A percentile compares a stretch with the other conserved stretches of the same genome.
These are phyloP conservation scores for Sesamia inferens DNA, from an alignment of 2,888 invertebrate genomes.

Conservation along the genomic window DNA sequence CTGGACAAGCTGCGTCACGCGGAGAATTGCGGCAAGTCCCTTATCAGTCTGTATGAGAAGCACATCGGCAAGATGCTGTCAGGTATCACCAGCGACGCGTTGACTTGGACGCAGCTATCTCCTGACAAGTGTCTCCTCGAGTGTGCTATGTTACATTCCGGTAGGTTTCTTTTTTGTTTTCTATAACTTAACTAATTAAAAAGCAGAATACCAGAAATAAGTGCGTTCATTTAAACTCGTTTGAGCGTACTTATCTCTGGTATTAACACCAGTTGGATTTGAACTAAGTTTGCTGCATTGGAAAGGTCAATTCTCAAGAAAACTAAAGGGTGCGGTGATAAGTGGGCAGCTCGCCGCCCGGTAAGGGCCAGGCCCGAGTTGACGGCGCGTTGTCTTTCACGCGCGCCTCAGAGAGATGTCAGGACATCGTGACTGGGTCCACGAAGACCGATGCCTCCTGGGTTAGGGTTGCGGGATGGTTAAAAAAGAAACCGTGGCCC, in stretches of 20 bases:
- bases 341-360: too few species aligned
- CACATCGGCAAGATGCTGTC: conserved; percentile 88
- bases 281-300: neutral
- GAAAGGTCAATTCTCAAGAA: neutral
- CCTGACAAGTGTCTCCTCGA: conserved; percentile 93
- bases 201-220: too few species aligned
- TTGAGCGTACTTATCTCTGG: neutral
- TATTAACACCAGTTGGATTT: neutral
- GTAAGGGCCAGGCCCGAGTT: too few species aligned
- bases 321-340: too few species aligned
- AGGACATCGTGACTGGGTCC: too few species aligned
- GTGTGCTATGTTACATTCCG: conserved; percentile 89
- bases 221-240: neutral
- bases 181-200: too few species aligned
- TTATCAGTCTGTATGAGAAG: conserved; percentile 86
- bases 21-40: conserved; percentile 79
- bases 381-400: too few species aligned
- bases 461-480: too few species aligned
- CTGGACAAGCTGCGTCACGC: conserved; percentile 85
- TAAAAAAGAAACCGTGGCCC: too few species aligned
- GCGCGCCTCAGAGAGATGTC: too few species aligned
- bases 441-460: too few species aligned
- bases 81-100: conserved; percentile 88
- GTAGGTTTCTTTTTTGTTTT: conserved; percentile 64
- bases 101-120: conserved; percentile 92